Evolutionary conservation across 2,797 vertebrate species (phyloP), one percentile per base, ranked within the genome.

Genomic region (Danio albolineatus): DNA sequence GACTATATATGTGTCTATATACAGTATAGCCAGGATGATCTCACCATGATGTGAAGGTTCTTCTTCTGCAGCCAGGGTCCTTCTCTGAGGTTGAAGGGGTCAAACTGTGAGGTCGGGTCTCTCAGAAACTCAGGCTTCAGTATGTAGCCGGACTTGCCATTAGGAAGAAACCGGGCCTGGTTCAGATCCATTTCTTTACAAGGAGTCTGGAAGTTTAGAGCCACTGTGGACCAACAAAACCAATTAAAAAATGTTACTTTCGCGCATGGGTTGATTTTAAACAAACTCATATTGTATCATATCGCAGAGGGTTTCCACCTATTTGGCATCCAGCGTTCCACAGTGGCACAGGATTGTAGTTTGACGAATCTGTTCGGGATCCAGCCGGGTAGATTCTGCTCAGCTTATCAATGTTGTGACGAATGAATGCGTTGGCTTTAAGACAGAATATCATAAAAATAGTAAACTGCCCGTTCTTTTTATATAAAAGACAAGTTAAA

Each of bases 321-420:
- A 92, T 90, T 79, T 99, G 98, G 87, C 96, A 99, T 86, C 98
- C 98, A 0, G 91, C 93, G 0, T 97, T 99, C 98, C 98, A 99
- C 94, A 98, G 86, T 21, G 96, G 94, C n/a, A 97, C 87, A 0
- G 98, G 97, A 84, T 88, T 95, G 83, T 97, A 99, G 93, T 99
- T 99, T 78, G 98, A 99, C 1, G 98, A 99, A 86, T 98, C 96
- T 0, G 97, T 98, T 82, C 98, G 95, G 91, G 95, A 93, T 65
- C 97, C 97, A 0, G 94, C 96, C 0, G 98, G 98, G 87, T 99
- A 99, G 89, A 98, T 96, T 77, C 98, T 92, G 83, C 94, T 99
- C 82, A 99, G 92, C 82, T 98, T 97, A 69, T 91, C 93, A 86
- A 94, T 89, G 14, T 99, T 99, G 90, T 98, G 96, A 67, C 91